Evolutionary conservation across 2,797 vertebrate species (phyloP).

Genomic region (Semaprochilodus insignis): DNA sequence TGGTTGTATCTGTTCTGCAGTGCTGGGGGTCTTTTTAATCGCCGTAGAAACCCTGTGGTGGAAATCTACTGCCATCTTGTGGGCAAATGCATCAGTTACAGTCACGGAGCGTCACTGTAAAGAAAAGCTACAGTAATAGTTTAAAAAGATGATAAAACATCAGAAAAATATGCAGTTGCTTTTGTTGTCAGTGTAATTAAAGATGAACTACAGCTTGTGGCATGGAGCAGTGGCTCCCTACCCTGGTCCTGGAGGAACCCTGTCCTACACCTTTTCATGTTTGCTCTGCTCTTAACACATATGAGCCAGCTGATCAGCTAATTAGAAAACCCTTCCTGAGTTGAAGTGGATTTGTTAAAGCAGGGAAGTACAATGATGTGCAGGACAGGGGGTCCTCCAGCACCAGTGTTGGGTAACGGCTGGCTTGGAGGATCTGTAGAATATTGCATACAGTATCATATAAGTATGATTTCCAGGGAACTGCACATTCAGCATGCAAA

Average conservation of each 20-base stretch:
- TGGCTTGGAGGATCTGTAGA: not conserved
- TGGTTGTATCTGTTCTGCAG: not conserved
- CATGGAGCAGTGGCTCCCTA: too few relatives aligned
- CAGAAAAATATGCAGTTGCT: not conserved
- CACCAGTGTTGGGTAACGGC: too few relatives aligned
- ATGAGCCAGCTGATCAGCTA: too few relatives aligned
- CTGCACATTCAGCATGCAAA: not conserved
- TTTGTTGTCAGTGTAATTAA: not conserved
- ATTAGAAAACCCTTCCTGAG: too few relatives aligned
- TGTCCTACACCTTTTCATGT: too few relatives aligned
- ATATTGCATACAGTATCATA: not conserved
- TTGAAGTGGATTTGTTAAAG: too few relatives aligned
- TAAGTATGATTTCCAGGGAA: not conserved
- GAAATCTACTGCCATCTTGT: constrained; percentile 14
- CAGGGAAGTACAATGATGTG: too few relatives aligned
- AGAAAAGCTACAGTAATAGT: not conserved
- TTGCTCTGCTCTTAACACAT: too few relatives aligned
- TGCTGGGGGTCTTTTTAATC: not conserved
- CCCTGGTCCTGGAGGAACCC: too few relatives aligned
- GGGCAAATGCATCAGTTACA: constrained; percentile 7
- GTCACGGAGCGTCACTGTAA: not conserved
- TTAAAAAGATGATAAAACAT: not conserved
- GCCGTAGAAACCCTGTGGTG: not conserved
- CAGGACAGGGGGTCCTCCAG: too few relatives aligned
- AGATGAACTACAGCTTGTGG: not conserved